phyloP scores from a whole-genome alignment of 2,113 vertebrate species.

The Eretmochelys imbricata region DNA sequence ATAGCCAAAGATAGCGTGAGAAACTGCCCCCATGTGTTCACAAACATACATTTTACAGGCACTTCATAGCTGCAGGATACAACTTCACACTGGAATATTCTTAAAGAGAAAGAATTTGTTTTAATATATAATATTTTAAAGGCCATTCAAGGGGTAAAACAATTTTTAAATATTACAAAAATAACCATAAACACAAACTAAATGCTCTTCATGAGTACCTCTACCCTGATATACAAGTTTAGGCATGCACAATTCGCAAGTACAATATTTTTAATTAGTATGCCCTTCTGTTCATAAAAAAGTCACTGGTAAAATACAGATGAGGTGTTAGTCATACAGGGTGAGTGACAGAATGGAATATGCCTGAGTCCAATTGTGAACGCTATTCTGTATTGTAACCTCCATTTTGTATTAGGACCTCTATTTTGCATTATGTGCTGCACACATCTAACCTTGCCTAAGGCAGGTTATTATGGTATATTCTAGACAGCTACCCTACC shows the following conservation, averaged over 20 bases:
- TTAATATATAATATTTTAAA: neutral
- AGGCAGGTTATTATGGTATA: neutral
- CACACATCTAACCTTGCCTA: neutral
- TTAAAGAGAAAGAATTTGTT: neutral
- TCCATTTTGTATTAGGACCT: neutral
- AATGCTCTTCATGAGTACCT: neutral
- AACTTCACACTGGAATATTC: neutral
- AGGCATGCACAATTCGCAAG: neutral
- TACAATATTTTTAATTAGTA: neutral
- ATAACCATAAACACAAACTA: neutral
- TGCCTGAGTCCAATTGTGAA: neutral
- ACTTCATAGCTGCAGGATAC: neutral
- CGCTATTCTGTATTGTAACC: neutral
- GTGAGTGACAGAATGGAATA: neutral
- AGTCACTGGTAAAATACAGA: neutral
- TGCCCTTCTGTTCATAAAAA: neutral
- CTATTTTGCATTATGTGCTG: neutral
- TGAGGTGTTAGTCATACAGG: fast-evolving
- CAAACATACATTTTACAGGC: neutral
- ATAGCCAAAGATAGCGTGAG: neutral
- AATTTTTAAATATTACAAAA: neutral
- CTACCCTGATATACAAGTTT: neutral
- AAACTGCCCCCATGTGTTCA: neutral
- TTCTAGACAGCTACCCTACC: neutral
- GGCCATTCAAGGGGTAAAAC: neutral